Conservation (phyloP, 2,113 vertebrate species). For the Choloepus hoffmanni region DNA sequence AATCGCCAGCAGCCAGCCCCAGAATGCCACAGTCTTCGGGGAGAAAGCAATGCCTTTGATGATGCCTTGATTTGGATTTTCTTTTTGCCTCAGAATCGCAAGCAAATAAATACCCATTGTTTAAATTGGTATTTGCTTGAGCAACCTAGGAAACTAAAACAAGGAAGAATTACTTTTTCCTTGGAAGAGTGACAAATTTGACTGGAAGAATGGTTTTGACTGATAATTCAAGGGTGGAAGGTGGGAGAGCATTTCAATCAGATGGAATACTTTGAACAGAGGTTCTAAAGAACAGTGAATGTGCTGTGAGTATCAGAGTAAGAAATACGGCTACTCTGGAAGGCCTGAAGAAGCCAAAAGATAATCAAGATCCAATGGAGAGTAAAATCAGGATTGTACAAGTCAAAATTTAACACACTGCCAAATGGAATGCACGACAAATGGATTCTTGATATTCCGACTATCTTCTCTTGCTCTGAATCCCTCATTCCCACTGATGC, state of each 20-base stretch:
- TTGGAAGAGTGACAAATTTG: not conserved
- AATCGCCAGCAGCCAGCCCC: no score
- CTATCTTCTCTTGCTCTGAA: not conserved
- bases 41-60: no score
- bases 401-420: accelerated
- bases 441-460: not conserved
- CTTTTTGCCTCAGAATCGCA: no score
- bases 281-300: not conserved
- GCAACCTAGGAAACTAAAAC: no score
- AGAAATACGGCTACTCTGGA: not conserved
- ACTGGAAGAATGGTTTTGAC: not conserved
- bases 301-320: not conserved
- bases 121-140: no score
- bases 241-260: not conserved
- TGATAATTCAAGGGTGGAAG: not conserved
- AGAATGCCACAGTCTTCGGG: no score
- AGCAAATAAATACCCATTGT: no score
- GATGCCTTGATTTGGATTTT: no score
- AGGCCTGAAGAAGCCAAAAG: not conserved
- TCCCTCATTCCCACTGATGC: not conserved
- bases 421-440: no score
- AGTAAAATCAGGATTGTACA: not conserved
- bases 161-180: not conserved
- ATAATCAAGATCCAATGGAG: no score
- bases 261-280: not conserved